Base-by-base conservation (phyloP, 2,113 vertebrate genomes). In the Catharus fuscescens region DNA sequence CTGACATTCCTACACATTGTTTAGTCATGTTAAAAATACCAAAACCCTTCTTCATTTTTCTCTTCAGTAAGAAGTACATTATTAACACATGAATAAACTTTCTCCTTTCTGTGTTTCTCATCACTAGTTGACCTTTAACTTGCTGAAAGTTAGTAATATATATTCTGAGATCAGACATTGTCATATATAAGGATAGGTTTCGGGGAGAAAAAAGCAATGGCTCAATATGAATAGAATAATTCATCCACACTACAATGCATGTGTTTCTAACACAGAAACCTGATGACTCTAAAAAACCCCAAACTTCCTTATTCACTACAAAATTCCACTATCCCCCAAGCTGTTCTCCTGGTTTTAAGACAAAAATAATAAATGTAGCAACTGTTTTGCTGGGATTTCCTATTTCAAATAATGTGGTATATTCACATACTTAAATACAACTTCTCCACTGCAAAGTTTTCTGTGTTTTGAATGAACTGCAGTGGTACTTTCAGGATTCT, bases 321-420 rank as follows among this genome's bases (percentile, higher is more conserved):
- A 88, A 94, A 95, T 88, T 91, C 36, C 88, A 67, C 34, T 76
- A 32, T 88, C 50, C 90, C 60, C 42, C 36, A 54, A 87, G 69
- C 79, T 72, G 76, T 69, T 96, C 73, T 73, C 21, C 42, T 57
- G 13, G 31, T 67, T 66, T 3, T 80, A 86, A 94, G 57, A 90
- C 57, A 89, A 65, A 94, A 97, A 90, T 67, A 93, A 91, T 86
- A 90, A 92, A 84, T 90, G 70, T 50, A 83, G 38, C 87, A 88
- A 92, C 31, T 73, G 34, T 77, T 92, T 94, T 93, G 19, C 80
- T 96, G 96, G 94, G 92, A 95, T 97, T 97, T 97, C 95, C 92
- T 95, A 91, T 84, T 95, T 90, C 87, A 96, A 97, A 95, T 94
- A 94, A 54, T 95, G 80, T 92, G 95, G 92, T 69, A 50, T 73